A percentile compares a stretch with the other conserved stretches of the same genome.
phyloP scores from a whole-genome alignment of 30 jellyfish, hydroid and myxozoan species.

The Catostylus mosaicus region DNA sequence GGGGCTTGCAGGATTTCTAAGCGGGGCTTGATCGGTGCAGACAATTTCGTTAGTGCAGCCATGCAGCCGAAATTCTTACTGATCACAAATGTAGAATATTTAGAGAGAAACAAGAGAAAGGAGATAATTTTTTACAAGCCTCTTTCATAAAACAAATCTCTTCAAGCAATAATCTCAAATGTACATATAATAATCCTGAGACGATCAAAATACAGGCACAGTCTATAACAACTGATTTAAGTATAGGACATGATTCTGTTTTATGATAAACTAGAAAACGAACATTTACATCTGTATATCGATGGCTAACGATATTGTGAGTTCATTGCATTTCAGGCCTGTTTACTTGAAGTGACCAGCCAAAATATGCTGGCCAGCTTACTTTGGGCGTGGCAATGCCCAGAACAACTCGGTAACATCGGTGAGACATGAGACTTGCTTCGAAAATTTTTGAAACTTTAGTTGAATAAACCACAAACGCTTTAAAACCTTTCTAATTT shows the following conservation, averaged over 20 bases:
- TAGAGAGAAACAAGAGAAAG: background rate
- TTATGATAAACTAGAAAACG: constrained; percentile 43
- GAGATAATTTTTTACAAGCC: constrained; percentile 41
- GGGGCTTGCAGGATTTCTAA: too few species aligned
- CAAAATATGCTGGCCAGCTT: too few species aligned
- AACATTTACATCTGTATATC: constrained; percentile 50
- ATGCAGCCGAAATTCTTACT: too few species aligned
- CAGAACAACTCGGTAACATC: too few species aligned
- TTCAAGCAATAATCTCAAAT: constrained; percentile 64
- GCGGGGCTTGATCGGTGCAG: too few species aligned
- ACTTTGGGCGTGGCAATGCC: too few species aligned
- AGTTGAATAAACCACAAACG: too few species aligned
- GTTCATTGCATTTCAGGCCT: background rate
- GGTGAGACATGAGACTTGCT: too few species aligned
- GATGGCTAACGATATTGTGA: background rate
- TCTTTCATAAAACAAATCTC: constrained; percentile 64
- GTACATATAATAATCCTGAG: constrained; percentile 58
- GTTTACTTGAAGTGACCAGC: too few species aligned
- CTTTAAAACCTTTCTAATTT: too few species aligned
- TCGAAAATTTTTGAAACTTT: too few species aligned
- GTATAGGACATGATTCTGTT: constrained; percentile 19
- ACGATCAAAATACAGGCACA: constrained; percentile 39
- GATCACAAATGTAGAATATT: background rate
- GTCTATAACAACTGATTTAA: constrained; percentile 58
- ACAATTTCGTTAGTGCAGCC: too few species aligned